phyloP scores from a whole-genome alignment of 2,888 invertebrate genomes.

The Amblyjoppa proteus region DNA sequence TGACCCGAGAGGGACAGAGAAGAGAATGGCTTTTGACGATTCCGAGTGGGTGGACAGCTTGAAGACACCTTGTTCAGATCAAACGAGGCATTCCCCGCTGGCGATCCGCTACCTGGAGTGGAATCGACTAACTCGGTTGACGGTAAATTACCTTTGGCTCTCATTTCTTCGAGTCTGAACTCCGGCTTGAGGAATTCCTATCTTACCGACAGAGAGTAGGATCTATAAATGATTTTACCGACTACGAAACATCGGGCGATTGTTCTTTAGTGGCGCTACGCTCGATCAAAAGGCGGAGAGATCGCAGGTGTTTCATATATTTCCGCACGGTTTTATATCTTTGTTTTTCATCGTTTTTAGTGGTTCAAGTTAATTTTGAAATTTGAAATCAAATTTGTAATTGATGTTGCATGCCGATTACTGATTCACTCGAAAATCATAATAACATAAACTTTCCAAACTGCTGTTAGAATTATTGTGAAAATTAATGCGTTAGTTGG shows the following conservation, averaged over 20 bases:
- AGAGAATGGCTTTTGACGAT: conserved; percentile 20
- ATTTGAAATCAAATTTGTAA: not conserved
- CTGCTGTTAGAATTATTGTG: not conserved
- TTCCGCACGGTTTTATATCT: not conserved
- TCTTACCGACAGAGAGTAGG: conserved; percentile 37
- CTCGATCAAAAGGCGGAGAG: not conserved
- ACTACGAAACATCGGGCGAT: not conserved
- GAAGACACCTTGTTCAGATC: conserved; percentile 17
- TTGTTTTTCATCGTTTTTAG: not conserved
- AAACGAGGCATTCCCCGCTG: not conserved
- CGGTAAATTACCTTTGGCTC: not conserved
- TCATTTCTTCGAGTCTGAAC: not conserved
- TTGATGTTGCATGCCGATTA: too few relatives aligned
- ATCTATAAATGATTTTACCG: conserved; percentile 59
- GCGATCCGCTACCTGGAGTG: not conserved
- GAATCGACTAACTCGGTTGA: not conserved
- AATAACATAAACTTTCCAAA: not conserved
- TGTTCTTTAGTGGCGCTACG: conserved; percentile 5
- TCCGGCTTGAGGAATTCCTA: not conserved
- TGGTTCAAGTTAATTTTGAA: not conserved
- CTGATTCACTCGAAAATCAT: not conserved
- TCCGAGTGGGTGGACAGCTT: conserved; percentile 12
- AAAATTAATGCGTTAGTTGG: too few relatives aligned
- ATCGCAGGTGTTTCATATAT: not conserved
- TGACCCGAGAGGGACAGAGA: conserved; percentile 3